Percentiles rank a stretch among this genome's conserved stretches.
These are phyloP conservation scores for Oreotragus oreotragus DNA, from an alignment of 2,113 vertebrate genomes.

Conservation along the genomic window DNA sequence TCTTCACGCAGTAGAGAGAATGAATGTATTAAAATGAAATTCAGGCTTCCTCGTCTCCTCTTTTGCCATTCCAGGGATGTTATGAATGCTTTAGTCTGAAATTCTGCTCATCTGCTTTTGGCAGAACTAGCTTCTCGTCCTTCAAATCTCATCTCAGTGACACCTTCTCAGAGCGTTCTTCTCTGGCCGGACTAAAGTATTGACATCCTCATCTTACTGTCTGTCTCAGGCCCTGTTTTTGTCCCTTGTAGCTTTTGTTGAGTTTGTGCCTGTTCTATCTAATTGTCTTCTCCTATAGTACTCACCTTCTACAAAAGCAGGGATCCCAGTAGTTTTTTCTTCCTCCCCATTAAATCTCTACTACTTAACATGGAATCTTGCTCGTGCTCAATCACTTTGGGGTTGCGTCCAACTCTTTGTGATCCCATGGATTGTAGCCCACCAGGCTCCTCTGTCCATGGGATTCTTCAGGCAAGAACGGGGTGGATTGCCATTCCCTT, in stretches of 20 bases:
- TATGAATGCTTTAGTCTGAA: neutral
- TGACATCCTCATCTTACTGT: neutral
- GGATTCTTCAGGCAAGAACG: neutral
- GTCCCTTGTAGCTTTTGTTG: neutral
- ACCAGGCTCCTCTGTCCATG: neutral
- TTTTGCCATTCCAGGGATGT: neutral
- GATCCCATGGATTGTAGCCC: neutral
- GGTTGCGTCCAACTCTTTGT: neutral
- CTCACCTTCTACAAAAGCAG: neutral
- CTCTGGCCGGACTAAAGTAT: neutral
- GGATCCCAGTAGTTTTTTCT: neutral
- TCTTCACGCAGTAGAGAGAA: neutral
- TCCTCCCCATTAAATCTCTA: neutral
- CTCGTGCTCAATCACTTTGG: accelerated
- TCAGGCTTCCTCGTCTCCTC: neutral
- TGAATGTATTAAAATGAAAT: neutral
- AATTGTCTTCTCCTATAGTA: neutral
- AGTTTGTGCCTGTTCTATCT: neutral
- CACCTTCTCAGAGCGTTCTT: neutral
- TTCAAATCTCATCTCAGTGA: neutral
- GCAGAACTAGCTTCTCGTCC: neutral
- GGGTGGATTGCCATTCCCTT: neutral
- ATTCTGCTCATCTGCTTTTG: neutral
- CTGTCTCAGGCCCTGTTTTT: neutral
- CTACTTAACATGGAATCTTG: neutral